These are phyloP conservation scores for Hycleus cichorii DNA, from an alignment of 1,140 invertebrate genomes.

Conservation along the genomic window DNA sequence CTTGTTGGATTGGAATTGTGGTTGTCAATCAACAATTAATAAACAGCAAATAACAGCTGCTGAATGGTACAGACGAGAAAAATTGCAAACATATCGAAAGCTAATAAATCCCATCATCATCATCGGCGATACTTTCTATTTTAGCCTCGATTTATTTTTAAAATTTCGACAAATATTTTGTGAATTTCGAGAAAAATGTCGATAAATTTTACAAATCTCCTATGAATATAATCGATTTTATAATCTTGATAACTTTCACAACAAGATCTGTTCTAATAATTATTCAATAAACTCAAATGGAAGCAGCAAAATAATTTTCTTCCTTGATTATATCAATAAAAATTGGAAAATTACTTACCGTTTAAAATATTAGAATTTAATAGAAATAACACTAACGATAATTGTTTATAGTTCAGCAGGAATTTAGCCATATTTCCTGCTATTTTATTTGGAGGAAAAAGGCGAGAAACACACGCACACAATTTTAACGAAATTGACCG, in stretches of 20 bases:
- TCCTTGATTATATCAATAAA: neutral
- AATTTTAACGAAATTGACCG: neutral
- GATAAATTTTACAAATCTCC: neutral
- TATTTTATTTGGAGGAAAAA: neutral
- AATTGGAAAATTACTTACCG: constrained; percentile 3
- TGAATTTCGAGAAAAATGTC: neutral
- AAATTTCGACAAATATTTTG: constrained; percentile 7
- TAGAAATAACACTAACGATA: constrained; percentile 9
- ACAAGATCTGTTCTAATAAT: neutral
- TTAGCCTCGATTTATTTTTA: constrained; percentile 13
- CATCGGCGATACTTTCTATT: constrained; percentile 10
- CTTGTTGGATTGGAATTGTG: constrained; percentile 1
- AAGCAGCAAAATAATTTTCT: constrained; percentile 1
- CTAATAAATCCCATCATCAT: constrained; percentile 1
- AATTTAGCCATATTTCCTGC: constrained; percentile 16
- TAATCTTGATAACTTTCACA: neutral
- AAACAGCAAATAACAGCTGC: neutral
- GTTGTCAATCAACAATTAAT: too few species aligned
- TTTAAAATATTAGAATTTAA: neutral
- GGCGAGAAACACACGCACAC: constrained; percentile 4
- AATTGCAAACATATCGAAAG: constrained; percentile 9
- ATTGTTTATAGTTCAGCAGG: constrained; percentile 9
- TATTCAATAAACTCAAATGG: neutral
- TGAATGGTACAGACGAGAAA: neutral
- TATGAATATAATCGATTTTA: neutral